phyloP scores from a whole-genome alignment of 2,888 invertebrate species.

The Stegana nigrithorax region DNA sequence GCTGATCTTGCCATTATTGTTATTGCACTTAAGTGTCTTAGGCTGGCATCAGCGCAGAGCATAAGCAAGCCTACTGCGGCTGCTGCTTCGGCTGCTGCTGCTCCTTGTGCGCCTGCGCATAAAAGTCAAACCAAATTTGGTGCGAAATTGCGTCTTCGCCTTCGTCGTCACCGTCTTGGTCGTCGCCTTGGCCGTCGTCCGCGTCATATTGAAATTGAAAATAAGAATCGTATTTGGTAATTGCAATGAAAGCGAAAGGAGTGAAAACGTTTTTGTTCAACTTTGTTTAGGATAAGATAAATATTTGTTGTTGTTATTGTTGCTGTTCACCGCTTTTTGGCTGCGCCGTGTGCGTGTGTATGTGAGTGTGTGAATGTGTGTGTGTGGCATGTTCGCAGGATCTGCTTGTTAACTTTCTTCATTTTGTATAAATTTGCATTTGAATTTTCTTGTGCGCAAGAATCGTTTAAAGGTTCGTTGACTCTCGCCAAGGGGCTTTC shows the following conservation, averaged over 20 bases:
- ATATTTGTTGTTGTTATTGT: not conserved
- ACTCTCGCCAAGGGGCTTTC: conserved; percentile 3
- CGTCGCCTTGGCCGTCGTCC: conserved; percentile 49
- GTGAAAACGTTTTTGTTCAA: conserved; percentile 43
- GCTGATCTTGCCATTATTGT: too few species aligned
- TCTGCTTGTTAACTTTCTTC: conserved; percentile 15
- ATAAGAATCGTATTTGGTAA: conserved; percentile 60
- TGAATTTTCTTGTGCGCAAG: conserved; percentile 14
- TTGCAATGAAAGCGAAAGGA: conserved; percentile 59
- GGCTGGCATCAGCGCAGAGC: not conserved
- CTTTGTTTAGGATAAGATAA: conserved; percentile 26
- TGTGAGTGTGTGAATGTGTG: not conserved
- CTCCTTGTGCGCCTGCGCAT: conserved; percentile 34
- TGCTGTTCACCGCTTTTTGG: too few species aligned
- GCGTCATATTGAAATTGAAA: conserved; percentile 58
- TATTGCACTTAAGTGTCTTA: conserved; percentile 41
- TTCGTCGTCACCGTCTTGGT: conserved; percentile 50
- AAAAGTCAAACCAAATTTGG: conserved; percentile 46
- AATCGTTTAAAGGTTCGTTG: conserved; percentile 16
- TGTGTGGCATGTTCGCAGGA: conserved; percentile 14
- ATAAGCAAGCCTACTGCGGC: too few species aligned
- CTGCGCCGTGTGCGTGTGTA: not conserved
- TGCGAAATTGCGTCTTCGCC: conserved; percentile 54
- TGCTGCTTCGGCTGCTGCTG: conserved; percentile 7
- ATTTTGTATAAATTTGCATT: conserved; percentile 7